These are phyloP conservation scores for Neomonachus schauinslandi DNA, from an alignment of 2,113 vertebrate genomes.

Conservation along the genomic window DNA sequence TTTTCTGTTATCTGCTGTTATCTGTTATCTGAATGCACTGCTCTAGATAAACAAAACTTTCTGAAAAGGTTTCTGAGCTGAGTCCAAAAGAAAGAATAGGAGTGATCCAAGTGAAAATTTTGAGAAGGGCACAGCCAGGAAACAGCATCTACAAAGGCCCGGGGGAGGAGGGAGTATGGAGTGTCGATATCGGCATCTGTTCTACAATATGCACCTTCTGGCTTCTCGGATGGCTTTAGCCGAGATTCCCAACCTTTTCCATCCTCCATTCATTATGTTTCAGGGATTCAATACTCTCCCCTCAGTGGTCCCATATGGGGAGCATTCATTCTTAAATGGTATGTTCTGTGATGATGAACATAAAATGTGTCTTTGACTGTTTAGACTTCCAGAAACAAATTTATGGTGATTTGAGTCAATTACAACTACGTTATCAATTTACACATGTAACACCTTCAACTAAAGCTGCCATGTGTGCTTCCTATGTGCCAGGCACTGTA, in stretches of 20 bases:
- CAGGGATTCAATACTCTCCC: background rate
- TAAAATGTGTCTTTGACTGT: constrained; percentile 5
- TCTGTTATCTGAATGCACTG: constrained; percentile 9
- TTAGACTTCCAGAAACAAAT: constrained; percentile 41
- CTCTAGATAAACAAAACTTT: background rate
- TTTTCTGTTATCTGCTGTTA: background rate
- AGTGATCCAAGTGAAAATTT: background rate
- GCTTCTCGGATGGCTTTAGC: background rate
- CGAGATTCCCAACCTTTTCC: background rate
- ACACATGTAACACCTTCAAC: background rate
- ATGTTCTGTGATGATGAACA: constrained; percentile 23
- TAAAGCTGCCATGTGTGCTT: background rate
- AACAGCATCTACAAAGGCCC: background rate
- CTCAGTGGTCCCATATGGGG: background rate
- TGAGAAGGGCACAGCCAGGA: background rate
- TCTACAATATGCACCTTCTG: background rate
- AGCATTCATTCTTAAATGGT: background rate
- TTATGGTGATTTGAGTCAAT: constrained; percentile 11
- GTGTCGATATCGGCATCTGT: background rate
- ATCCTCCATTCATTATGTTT: background rate
- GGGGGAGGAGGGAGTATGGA: background rate
- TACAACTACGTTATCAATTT: background rate
- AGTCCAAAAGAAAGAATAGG: background rate
- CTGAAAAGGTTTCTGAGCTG: background rate
- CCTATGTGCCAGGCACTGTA: background rate